These are phyloP conservation scores for Bubo blakistoni DNA, from an alignment of 2,113 vertebrate genomes.

Conservation along the genomic window DNA sequence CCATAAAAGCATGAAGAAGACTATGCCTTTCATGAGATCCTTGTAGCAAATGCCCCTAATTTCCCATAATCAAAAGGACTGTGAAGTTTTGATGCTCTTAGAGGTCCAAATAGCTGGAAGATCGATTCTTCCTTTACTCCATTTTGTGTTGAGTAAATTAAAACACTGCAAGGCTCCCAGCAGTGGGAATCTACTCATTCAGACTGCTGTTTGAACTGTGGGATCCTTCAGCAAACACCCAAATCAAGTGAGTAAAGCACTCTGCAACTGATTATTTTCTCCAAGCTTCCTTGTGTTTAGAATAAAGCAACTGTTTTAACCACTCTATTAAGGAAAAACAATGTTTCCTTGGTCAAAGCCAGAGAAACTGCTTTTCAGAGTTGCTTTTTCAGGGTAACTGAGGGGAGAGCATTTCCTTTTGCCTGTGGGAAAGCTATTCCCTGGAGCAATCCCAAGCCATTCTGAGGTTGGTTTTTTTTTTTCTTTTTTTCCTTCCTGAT, in stretches of 20 bases:
- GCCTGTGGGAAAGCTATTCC: conserved; percentile 10
- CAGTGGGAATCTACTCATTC: neutral
- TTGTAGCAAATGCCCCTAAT: conserved; percentile 39
- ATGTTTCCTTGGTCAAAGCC: neutral
- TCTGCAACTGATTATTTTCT: neutral
- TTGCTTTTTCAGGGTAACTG: neutral
- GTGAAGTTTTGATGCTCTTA: conserved; percentile 19
- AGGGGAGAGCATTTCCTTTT: conserved; percentile 1
- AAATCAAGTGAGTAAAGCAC: neutral
- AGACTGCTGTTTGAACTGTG: neutral
- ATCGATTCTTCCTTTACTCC: neutral
- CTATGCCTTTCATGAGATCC: conserved; percentile 17
- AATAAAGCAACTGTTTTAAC: neutral
- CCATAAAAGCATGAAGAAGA: neutral
- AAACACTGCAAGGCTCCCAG: neutral
- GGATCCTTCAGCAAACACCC: neutral
- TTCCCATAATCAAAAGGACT: conserved; percentile 29
- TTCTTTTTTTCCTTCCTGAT: neutral
- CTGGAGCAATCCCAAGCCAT: neutral
- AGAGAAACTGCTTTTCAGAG: neutral
- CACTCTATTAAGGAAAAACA: neutral
- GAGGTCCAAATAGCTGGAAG: neutral
- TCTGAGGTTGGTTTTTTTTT: neutral
- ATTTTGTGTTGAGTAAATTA: neutral
- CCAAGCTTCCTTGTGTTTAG: neutral